Evolutionary conservation across 2,113 vertebrate genomes (phyloP), one percentile per base, ranked within the genome.

Genomic region (Scopus umbretta): DNA sequence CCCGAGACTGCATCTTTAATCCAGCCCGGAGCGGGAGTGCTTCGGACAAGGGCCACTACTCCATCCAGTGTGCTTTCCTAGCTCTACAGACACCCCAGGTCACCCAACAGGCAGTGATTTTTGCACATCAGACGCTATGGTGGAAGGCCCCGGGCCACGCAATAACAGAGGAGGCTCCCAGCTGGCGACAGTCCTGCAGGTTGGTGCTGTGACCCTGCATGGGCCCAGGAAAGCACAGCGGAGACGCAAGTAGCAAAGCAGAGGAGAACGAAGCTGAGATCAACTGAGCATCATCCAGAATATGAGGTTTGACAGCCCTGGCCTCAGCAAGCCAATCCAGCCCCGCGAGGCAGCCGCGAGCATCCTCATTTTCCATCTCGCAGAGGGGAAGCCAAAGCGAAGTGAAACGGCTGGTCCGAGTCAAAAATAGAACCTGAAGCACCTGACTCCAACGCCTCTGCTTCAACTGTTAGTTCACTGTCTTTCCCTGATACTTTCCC

Each of bases 391-490:
- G 76, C 61, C 73, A 84, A 78, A 92, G 70, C 13, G 6, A 94
- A 91, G 52, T 38, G 74, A 93, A 82, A 94, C 25, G 52, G 49
- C 49, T 71, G 52, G 26, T 84, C 90, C 53, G 14, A 80, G 49
- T 29, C 87, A 90, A 91, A 96, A 96, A 96, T 91, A 96, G 93
- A 91, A 74, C n/a, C 81, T 23, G 38, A 66, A 86, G 67, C 88
- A 93, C 93, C 92, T 45, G 92, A 93, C 66, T 92, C 72, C 11
- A 9, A 86, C 38, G 50, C 93, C 88, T 96, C 95, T 86, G 80
- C 88, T 92, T 92, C 92, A 74, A 78, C 89, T 84, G 80, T 29
- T 74, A 36, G 36, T 36, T 95, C 27, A 1, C 50, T 66, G 25
- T 5, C 34, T 72, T 90, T 80, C 87, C 91, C 66, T 70, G 82